These are phyloP conservation scores for Petromus typicus DNA, from an alignment of 2,113 vertebrate species.

Conservation along the genomic window DNA sequence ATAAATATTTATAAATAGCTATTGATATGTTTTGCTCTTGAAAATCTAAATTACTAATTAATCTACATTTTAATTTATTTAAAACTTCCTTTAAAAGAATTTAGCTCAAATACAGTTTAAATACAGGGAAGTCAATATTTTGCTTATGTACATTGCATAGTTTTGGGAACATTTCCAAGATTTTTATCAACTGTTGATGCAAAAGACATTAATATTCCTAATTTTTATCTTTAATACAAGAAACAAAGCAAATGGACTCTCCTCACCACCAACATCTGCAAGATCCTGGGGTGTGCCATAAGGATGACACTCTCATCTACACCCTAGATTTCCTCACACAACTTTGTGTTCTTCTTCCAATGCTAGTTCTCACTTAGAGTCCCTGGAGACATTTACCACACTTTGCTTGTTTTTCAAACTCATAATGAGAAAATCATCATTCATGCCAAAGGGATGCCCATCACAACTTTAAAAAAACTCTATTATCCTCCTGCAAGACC, in stretches of 20 bases:
- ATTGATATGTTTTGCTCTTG: conserved; percentile 55
- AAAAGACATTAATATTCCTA: not conserved
- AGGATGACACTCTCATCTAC: not conserved
- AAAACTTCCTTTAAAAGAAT: conserved; percentile 53
- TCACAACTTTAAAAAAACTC: not conserved
- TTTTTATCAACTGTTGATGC: not conserved
- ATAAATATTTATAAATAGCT: conserved; percentile 70
- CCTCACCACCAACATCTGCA: not conserved
- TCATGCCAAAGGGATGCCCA: not conserved
- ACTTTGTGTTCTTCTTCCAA: not conserved
- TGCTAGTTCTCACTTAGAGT: not conserved
- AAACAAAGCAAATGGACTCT: not conserved
- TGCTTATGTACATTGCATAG: not conserved
- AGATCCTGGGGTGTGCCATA: too few relatives aligned
- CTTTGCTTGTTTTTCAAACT: not conserved
- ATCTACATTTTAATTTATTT: conserved; percentile 55
- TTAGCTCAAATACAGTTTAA: conserved; percentile 15
- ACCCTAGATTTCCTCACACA: fast-evolving
- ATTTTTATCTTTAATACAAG: not conserved
- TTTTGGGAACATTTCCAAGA: not conserved
- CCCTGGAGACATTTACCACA: not conserved
- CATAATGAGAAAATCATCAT: not conserved
- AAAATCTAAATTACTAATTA: conserved; percentile 60
- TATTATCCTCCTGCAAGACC: not conserved
- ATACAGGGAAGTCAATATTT: not conserved